phyloP scores from a whole-genome alignment of 2,113 vertebrate species.

The Himantopus leucocephalus region DNA sequence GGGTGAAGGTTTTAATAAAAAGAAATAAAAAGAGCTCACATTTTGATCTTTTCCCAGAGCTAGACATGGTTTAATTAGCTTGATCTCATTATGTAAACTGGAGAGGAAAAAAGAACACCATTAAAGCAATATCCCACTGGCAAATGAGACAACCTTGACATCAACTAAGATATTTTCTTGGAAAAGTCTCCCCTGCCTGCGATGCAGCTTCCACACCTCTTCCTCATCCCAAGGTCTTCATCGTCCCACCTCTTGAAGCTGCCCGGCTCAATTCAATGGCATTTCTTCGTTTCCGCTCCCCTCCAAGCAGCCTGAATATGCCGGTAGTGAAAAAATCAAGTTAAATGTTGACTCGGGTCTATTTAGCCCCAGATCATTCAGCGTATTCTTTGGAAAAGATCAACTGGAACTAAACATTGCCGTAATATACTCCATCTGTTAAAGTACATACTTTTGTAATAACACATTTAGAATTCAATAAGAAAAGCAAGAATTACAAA shows the following conservation, averaged over 20 bases:
- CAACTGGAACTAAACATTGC: conserved; percentile 54
- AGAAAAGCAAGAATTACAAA: conserved; percentile 59
- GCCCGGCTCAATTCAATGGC: neutral
- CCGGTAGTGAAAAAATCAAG: neutral
- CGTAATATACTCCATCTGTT: conserved; percentile 43
- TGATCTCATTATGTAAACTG: conserved; percentile 62
- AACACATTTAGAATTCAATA: conserved; percentile 55
- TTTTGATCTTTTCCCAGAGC: conserved; percentile 70
- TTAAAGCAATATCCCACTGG: conserved; percentile 58
- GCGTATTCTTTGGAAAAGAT: conserved; percentile 20
- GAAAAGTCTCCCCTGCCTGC: conserved; percentile 8
- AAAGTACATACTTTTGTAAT: conserved; percentile 52
- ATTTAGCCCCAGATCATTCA: neutral
- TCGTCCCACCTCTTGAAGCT: neutral
- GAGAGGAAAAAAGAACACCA: conserved; percentile 40
- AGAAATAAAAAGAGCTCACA: conserved; percentile 58
- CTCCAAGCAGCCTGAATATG: neutral
- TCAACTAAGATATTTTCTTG: conserved; percentile 10
- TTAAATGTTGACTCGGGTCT: neutral
- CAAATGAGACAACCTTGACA: conserved; percentile 62
- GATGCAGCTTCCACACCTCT: conserved; percentile 26
- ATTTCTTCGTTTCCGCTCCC: neutral
- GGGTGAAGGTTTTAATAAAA: conserved; percentile 65
- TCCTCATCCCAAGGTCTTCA: neutral
- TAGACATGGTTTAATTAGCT: conserved; percentile 71